These are phyloP conservation scores for Zosterops japonicus DNA, from an alignment of 2,113 vertebrate genomes.

Conservation along the genomic window DNA sequence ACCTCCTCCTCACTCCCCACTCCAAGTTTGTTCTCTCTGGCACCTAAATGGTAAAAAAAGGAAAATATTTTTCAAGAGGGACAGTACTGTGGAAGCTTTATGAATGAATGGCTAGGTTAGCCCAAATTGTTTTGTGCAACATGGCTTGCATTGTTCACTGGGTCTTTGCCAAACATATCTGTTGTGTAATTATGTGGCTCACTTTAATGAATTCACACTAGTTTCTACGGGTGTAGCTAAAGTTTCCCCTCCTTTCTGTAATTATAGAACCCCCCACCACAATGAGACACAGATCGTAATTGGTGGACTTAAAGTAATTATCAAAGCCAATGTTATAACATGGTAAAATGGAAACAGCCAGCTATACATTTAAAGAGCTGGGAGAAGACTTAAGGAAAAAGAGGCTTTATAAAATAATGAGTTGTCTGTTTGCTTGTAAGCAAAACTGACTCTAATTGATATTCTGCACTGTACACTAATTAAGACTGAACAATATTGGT, in stretches of 20 bases:
- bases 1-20: background rate
- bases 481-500: background rate
- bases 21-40: background rate
- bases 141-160: background rate
- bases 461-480: background rate
- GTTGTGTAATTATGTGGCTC: background rate
- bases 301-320: background rate
- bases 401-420: background rate
- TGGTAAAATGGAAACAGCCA: background rate
- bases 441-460: background rate
- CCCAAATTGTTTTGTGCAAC: background rate
- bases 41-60: background rate
- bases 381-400: background rate
- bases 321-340: background rate
- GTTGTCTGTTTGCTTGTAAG: background rate
- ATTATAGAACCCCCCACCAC: background rate
- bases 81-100: background rate
- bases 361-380: background rate
- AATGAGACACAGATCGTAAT: background rate
- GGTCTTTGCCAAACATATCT: constrained; percentile 14
- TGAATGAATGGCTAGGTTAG: background rate
- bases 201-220: constrained; percentile 22
- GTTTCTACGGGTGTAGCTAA: constrained; percentile 5
- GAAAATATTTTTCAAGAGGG: background rate
- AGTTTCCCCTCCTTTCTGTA: background rate